Percentiles rank a stretch among this genome's conserved stretches.
Conservation (phyloP, 2,888 invertebrate species). For the Apotomis turbidana region DNA sequence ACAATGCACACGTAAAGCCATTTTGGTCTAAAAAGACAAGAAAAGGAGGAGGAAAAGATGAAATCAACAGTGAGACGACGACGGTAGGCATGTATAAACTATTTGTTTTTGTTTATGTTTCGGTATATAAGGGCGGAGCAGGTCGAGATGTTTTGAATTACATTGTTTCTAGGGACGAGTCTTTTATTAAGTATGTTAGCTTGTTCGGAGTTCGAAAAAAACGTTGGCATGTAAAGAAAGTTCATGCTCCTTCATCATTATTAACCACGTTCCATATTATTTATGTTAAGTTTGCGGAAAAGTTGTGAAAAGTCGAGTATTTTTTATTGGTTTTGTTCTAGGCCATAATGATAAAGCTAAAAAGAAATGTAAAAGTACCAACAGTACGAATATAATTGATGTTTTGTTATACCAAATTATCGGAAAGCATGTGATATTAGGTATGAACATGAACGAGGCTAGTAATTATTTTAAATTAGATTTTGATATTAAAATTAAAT, state of each 20-base stretch:
- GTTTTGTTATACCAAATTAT: too few species aligned
- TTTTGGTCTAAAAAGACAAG: too few species aligned
- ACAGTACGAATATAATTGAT: too few species aligned
- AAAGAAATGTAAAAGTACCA: too few species aligned
- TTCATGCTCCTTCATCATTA: neutral
- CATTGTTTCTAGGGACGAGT: neutral
- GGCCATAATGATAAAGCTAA: neutral
- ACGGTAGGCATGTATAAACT: conserved; percentile 63
- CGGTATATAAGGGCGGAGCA: neutral
- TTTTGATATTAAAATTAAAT: too few species aligned
- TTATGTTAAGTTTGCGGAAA: neutral
- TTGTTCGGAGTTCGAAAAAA: neutral
- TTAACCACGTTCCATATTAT: neutral
- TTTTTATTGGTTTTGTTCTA: neutral
- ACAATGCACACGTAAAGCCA: too few species aligned
- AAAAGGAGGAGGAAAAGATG: conserved; percentile 3
- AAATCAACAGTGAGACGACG: conserved; percentile 64
- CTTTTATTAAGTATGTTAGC: neutral
- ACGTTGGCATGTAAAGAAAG: neutral
- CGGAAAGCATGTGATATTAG: too few species aligned
- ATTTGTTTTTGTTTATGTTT: conserved; percentile 50
- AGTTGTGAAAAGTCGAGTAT: neutral
- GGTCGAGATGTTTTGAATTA: neutral
- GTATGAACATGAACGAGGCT: too few species aligned
- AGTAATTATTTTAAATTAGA: too few species aligned